Base-by-base conservation (phyloP, 2,888 invertebrate species). In the Thereva nobilitata region DNA sequence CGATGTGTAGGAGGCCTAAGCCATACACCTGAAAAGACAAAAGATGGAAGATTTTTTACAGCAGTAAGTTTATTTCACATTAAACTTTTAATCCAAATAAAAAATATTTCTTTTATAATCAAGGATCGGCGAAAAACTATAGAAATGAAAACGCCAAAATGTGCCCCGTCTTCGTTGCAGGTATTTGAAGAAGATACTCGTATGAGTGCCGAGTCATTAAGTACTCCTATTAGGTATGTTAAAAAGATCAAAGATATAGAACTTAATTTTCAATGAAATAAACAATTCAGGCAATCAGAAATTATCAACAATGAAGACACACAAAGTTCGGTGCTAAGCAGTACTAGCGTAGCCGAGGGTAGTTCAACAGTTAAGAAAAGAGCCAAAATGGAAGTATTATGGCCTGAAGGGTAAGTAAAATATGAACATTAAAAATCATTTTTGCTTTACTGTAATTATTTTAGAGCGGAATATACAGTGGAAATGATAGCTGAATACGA, bases 401-500 rank as follows among this genome's bases (percentile, higher is more conserved):
- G 81, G 66, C 77, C 79, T 47, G 83, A 83, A 74, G 80, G 80
- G 83, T 83, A 75, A 76, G 70, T 66, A 12, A 35, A 7, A 57
- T 65, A 49, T 47, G 38, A 53, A 6, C 53, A 23, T n/a, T 50
- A 3, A 5, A 23, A 10, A 4, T 50, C 4, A 5, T 53, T 53
- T 49, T 12, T 37, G 9, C 37, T 53, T 53, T 0, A 2, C 52
- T 70, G 65, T 57, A 34, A 9, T 65, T 68, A 34, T 56, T 74
- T 75, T n/a, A 79, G 79, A 74, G 84, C 85, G 75, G 83, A 85
- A 54, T 88, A 90, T 76, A 90, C 91, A 23, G 94, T 95, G 10
- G 91, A 93, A 64, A 92, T 92, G 78, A 87, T 97, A 63, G 93
- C 93, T 68, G 97, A 97, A 79, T 97, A 97, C 78, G 91, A 90